Percentiles rank a stretch among this genome's conserved stretches.
Conservation (phyloP, 2,888 invertebrate genomes). For the Gandaritis pyraliata region DNA sequence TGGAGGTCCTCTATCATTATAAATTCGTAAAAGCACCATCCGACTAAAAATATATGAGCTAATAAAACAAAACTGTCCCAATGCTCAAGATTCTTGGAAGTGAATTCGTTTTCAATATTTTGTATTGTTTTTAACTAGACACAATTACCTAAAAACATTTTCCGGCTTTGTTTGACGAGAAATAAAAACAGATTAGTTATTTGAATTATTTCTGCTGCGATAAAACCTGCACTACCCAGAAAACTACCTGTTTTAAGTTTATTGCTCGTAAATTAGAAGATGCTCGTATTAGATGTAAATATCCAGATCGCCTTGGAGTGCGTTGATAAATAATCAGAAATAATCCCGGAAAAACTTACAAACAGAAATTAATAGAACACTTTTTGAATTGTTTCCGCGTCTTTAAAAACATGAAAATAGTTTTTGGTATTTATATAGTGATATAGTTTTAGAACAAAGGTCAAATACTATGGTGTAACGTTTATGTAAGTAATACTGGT, state of each 20-base stretch:
- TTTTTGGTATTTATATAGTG: background rate
- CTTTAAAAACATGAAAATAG: slow-evolving; percentile 1
- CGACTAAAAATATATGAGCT: slow-evolving; percentile 39
- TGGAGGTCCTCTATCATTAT: slow-evolving; percentile 43
- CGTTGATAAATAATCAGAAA: slow-evolving; percentile 29
- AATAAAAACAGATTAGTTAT: background rate
- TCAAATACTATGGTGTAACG: background rate
- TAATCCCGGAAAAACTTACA: slow-evolving; percentile 34
- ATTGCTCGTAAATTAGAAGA: slow-evolving; percentile 14
- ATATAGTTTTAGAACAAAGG: background rate
- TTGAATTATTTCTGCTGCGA: background rate
- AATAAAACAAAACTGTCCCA: slow-evolving; percentile 38
- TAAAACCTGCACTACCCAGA: slow-evolving; percentile 1
- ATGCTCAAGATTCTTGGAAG: slow-evolving; percentile 11
- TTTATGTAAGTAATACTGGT: too few relatives aligned
- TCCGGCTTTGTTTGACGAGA: background rate
- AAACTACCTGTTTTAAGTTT: slow-evolving; percentile 2
- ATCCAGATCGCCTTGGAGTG: slow-evolving; percentile 30
- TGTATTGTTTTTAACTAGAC: background rate
- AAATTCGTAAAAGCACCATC: slow-evolving; percentile 40
- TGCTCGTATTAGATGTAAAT: slow-evolving; percentile 15
- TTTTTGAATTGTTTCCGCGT: slow-evolving; percentile 21
- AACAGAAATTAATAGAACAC: slow-evolving; percentile 10
- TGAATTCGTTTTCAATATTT: background rate
- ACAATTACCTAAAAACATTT: background rate